Evolutionary conservation across 2,888 invertebrate species (phyloP).

Genomic region (Dysmachus trigonus): DNA sequence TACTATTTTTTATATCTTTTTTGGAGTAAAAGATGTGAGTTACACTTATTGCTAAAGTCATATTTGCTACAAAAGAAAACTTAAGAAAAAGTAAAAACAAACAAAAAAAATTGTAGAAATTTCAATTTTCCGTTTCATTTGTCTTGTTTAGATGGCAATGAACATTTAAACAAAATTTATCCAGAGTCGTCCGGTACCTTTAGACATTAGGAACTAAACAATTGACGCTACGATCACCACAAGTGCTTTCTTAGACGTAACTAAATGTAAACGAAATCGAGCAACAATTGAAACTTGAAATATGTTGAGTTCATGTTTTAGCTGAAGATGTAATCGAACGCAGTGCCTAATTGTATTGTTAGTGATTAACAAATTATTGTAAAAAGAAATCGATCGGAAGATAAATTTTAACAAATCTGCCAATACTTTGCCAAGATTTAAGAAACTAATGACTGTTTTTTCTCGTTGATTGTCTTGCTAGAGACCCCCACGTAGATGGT

Average conservation of each 20-base stretch:
- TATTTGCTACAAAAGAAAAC: neutral
- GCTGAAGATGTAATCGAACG: neutral
- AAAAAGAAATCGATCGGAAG: neutral
- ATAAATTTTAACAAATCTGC: constrained; percentile 4
- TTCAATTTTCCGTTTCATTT: neutral
- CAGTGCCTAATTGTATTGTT: neutral
- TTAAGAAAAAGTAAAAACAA: neutral
- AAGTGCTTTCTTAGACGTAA: constrained; percentile 34
- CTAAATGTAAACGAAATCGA: neutral
- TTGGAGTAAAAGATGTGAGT: neutral
- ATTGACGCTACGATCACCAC: constrained; percentile 23
- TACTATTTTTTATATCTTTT: neutral
- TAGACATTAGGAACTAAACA: constrained; percentile 29
- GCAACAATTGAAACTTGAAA: neutral
- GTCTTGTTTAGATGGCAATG: neutral
- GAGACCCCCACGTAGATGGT: neutral
- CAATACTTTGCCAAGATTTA: constrained; percentile 34
- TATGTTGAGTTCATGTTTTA: neutral
- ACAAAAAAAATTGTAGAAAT: neutral
- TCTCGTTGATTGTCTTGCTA: neutral
- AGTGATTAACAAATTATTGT: neutral
- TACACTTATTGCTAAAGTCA: neutral
- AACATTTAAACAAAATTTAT: constrained; percentile 19
- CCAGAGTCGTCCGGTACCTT: constrained; percentile 44
- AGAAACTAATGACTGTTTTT: constrained; percentile 11